Evolutionary conservation across 2,888 invertebrate species (phyloP).

Genomic region (Microctonus hyperodae): DNA sequence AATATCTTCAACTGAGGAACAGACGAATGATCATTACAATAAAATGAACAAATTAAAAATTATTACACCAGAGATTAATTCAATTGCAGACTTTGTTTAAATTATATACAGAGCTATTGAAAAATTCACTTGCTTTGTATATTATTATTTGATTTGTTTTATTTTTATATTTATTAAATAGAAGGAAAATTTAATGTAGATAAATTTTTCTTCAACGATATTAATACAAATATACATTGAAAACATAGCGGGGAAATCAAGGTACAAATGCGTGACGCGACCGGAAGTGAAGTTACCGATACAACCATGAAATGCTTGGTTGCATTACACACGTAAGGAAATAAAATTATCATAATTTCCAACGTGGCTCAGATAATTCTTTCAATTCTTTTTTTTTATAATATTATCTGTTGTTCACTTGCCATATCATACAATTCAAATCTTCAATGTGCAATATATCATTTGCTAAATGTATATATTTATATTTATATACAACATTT

Average conservation of each 20-base stretch:
- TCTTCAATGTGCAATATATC: background rate
- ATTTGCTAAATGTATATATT: background rate
- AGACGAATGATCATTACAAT: background rate
- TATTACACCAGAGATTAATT: too few relatives aligned
- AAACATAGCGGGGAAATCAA: constrained; percentile 27
- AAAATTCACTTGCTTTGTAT: too few relatives aligned
- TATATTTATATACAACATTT: background rate
- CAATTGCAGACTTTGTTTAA: too few relatives aligned
- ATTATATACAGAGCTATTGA: too few relatives aligned
- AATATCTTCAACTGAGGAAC: background rate
- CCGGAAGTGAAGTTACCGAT: constrained; percentile 30
- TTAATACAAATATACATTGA: background rate
- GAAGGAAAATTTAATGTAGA: too few relatives aligned
- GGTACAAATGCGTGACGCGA: constrained; percentile 28
- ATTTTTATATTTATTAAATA: too few relatives aligned
- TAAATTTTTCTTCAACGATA: background rate
- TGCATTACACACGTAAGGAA: constrained; percentile 26
- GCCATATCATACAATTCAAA: background rate
- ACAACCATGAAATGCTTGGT: constrained; percentile 28
- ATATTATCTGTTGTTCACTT: background rate
- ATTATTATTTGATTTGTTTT: too few relatives aligned
- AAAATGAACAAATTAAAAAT: too few relatives aligned
- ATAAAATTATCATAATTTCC: constrained; percentile 28
- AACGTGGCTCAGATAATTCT: background rate
- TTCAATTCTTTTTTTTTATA: background rate